Base-by-base conservation (phyloP, 2,113 vertebrate species). In the Corvus hawaiiensis region DNA sequence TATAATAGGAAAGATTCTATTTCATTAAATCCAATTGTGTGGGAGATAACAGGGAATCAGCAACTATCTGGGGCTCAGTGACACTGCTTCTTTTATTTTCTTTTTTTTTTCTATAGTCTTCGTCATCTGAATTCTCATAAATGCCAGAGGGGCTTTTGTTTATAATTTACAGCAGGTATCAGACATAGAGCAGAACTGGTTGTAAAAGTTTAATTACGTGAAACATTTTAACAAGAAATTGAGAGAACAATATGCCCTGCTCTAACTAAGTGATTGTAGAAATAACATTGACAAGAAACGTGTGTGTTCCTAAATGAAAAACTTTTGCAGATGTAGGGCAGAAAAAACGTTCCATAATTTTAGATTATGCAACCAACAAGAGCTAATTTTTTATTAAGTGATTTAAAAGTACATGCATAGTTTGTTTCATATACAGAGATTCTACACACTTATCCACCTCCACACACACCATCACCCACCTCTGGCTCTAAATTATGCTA, bases 121-220 rank as follows among this genome's bases (percentile, higher is more conserved):
- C 35, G 71, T 89, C 72, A 16, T 90, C 63, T 87, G 63, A 95
- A 94, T 96, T 94, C 96, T 95, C 81, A 77, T 95, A 92, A 94
- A 97, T 78, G 84, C 93, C 44, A 76, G 64, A 52, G 87, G 81
- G 77, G 52, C 24, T 93, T 94, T 81, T 77, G 72, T 87, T 93
- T 77, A 69, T 89, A 94, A 96, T 97, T 96, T 94, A 84, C 77
- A 93, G 58, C 85, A 93, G 77, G 95, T 96, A 96, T 95, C 90
- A 95, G 96, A 97, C 97, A 94, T 78, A 96, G 94, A 97, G 96
- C 98, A 98, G 98, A 97, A 92, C 94, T 94, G 96, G 97, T 97
- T 97, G 97, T 98, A 98, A 98, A 98, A 98, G 84, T 97, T 97
- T 98, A 97, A 98, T 98, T 97, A 98, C 89, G 77, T 96, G 92